Base-by-base conservation (phyloP, 2,888 invertebrate genomes). In the Diaperis boleti region DNA sequence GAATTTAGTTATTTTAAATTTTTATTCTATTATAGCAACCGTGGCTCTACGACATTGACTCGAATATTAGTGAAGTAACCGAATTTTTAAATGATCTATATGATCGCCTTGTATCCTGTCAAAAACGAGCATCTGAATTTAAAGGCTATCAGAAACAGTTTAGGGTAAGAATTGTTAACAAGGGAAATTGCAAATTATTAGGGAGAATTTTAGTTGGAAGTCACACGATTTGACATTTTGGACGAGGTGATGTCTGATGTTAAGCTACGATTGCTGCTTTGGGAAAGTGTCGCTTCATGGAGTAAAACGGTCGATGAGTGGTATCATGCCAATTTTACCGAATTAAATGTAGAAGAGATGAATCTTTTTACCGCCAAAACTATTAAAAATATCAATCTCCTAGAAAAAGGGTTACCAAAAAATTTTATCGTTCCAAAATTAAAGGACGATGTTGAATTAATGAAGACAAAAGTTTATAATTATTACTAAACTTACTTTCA, bases 101-200 rank as follows among this genome's bases (percentile, higher is more conserved):
- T 61, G 85, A 86, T 1, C 86, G 87, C 64, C 83, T 96, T 14
- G 80, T 82, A 8, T 85, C 81, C 0, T 90, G 91, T 65, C 86
- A 89, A 50, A 84, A 85, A n/a, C 83, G 85, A 59, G 92, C 94
- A 0, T 88, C 86, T 55, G 89, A 92, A 73, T 94, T 89, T 76
- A 88, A 91, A 66, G 86, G 87, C 0, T 91, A 92, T 83, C 95
- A 96, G 79, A 94, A 92, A 78, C 88, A 91, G 75, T 94, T 95
- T 74, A 90, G 91, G 84, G 92, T 92, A 79, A 37, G 7, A 11
- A n/a, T 3, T 26, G 26, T 44, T 15, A 15, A 7, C 1, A 15
- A 15, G 17, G 17, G 20, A 18, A 17, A 8, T 17, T 18, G 1
- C 6, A 26, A 26, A 26, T 26, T 3, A 2, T 5, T 26, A 8